These are phyloP conservation scores for Cyanocitta stelleri DNA, from an alignment of 2,113 vertebrate genomes.

Conservation along the genomic window DNA sequence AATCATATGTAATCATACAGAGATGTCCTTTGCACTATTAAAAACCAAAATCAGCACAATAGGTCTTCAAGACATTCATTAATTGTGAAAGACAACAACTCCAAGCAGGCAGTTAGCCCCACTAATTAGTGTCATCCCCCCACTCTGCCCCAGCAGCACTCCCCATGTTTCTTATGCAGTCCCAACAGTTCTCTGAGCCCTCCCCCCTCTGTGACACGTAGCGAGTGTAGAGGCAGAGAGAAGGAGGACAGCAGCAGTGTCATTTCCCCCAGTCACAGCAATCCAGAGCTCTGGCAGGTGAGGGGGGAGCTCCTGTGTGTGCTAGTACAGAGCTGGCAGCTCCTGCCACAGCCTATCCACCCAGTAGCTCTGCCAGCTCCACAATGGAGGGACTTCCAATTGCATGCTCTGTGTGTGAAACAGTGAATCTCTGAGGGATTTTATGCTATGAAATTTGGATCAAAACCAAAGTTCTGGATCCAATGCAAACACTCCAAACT, in stretches of 20 bases:
- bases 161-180: background rate
- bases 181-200: accelerated
- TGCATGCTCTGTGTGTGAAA: accelerated
- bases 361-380: background rate
- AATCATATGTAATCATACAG: background rate
- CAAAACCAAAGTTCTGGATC: background rate
- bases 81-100: background rate
- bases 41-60: background rate
- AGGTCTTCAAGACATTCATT: background rate
- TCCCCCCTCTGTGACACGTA: background rate
- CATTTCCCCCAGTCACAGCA: background rate
- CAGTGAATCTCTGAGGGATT: background rate
- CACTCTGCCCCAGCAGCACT: background rate
- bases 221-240: background rate
- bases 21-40: background rate
- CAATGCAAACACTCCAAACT: background rate
- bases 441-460: background rate
- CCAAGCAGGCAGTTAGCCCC: background rate
- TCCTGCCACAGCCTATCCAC: background rate
- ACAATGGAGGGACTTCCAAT: background rate
- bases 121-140: background rate
- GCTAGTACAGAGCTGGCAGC: background rate
- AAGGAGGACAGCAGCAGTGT: background rate
- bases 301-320: background rate
- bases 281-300: background rate